phyloP scores from a whole-genome alignment of 1,140 invertebrate genomes.

The Drosophila sp. region DNA sequence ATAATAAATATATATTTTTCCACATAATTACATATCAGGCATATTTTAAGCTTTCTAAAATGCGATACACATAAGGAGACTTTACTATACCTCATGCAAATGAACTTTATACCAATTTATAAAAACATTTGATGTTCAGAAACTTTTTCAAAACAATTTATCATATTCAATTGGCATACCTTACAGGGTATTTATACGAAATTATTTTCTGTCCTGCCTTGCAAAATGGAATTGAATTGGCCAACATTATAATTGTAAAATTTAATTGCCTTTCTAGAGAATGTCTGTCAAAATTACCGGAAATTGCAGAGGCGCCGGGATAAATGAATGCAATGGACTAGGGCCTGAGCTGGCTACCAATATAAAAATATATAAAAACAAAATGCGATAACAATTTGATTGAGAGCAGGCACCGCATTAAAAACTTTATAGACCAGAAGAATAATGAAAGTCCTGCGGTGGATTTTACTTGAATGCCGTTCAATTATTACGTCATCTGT shows the following conservation, averaged over 20 bases:
- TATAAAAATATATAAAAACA: background rate
- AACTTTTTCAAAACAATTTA: no score
- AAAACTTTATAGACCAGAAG: constrained; percentile 29
- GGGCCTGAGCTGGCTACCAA: background rate
- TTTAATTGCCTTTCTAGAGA: constrained; percentile 14
- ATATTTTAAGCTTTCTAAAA: no score
- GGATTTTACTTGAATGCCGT: constrained; percentile 20
- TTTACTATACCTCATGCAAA: no score
- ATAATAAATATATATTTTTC: no score
- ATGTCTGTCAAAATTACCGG: constrained; percentile 42
- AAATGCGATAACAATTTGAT: constrained; percentile 43
- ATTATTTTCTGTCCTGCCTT: background rate
- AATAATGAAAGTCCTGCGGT: constrained; percentile 25
- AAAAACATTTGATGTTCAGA: no score
- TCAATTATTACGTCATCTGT: constrained; percentile 26
- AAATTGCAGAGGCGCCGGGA: constrained; percentile 60
- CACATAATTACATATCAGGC: no score
- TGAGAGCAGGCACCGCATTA: constrained; percentile 21
- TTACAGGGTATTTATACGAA: background rate
- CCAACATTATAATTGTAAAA: constrained; percentile 49
- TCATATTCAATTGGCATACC: no score
- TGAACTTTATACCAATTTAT: no score
- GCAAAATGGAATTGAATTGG: constrained; percentile 37
- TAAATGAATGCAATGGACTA: constrained; percentile 5
- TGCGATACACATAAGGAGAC: no score